Evolutionary conservation across 2,797 vertebrate genomes (phyloP).

Genomic region (Rhinophrynus dorsalis): DNA sequence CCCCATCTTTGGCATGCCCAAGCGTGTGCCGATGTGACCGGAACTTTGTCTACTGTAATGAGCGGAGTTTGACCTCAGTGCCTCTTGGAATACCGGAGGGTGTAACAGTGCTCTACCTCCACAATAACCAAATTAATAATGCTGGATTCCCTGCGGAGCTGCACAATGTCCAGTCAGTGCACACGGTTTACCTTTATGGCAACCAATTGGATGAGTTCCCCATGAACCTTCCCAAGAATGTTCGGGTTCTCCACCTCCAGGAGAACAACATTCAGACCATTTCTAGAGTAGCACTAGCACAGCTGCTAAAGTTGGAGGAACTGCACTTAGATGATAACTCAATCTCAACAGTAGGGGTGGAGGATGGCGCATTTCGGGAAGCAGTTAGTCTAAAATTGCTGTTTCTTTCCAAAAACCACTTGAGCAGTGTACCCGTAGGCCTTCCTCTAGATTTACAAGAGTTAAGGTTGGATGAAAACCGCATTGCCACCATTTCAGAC

Average conservation of each 20-base stretch:
- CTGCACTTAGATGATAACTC: slow-evolving; percentile 93
- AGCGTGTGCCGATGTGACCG: slow-evolving; percentile 91
- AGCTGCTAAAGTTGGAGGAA: slow-evolving; percentile 88
- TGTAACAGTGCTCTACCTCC: slow-evolving; percentile 93
- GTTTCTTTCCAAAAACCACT: slow-evolving; percentile 92
- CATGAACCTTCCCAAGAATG: slow-evolving; percentile 90
- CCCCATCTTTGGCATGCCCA: slow-evolving; percentile 79
- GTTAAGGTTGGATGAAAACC: slow-evolving; percentile 88
- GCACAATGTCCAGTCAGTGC: slow-evolving; percentile 86
- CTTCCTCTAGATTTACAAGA: slow-evolving; percentile 87
- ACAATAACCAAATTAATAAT: slow-evolving; percentile 97
- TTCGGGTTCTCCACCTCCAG: slow-evolving; percentile 88
- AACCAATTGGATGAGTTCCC: slow-evolving; percentile 95
- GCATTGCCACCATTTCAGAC: slow-evolving; percentile 87
- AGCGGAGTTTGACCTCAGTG: slow-evolving; percentile 94
- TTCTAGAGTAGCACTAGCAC: slow-evolving; percentile 83
- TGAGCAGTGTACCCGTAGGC: slow-evolving; percentile 92
- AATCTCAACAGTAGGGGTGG: slow-evolving; percentile 91
- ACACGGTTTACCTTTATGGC: slow-evolving; percentile 92
- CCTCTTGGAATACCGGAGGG: slow-evolving; percentile 94
- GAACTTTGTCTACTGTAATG: slow-evolving; percentile 95
- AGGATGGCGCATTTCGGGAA: slow-evolving; percentile 90
- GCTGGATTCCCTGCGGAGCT: slow-evolving; percentile 90
- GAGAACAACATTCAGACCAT: slow-evolving; percentile 97
- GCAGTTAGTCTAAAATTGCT: slow-evolving; percentile 87